These are phyloP conservation scores for Bembecia ichneumoniformis DNA, from an alignment of 2,888 invertebrate species.

Conservation along the genomic window DNA sequence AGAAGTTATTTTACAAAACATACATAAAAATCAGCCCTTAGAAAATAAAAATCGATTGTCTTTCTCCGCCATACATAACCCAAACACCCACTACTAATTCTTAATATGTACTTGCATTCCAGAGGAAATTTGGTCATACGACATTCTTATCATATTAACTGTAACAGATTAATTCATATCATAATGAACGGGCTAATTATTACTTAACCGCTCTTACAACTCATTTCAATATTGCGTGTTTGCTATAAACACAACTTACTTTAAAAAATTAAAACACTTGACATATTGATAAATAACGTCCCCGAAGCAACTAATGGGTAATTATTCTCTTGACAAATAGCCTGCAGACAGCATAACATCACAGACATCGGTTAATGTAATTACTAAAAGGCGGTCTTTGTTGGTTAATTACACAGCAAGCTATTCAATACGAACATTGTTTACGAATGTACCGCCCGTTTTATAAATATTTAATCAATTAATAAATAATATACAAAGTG, in stretches of 20 bases:
- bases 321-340: constrained; percentile 1
- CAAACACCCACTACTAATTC: too few species aligned
- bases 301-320: background rate
- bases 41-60: too few species aligned
- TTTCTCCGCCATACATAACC: too few species aligned
- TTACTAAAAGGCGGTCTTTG: background rate
- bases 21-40: too few species aligned
- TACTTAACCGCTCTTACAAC: too few species aligned
- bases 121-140: too few species aligned
- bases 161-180: too few species aligned
- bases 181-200: too few species aligned
- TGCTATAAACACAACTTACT: background rate
- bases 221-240: too few species aligned
- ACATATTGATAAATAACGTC: background rate
- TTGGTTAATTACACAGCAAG: background rate
- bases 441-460: background rate
- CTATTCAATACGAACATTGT: background rate
- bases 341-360: background rate
- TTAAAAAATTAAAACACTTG: background rate
- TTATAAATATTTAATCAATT: background rate
- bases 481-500: background rate
- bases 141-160: too few species aligned
- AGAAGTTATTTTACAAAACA: too few species aligned
- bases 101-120: too few species aligned
- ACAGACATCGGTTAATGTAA: background rate